A percentile compares a stretch with the other conserved stretches of the same genome.
These are phyloP conservation scores for Eristalis intricaria DNA, from an alignment of 2,888 invertebrate genomes.

Conservation along the genomic window DNA sequence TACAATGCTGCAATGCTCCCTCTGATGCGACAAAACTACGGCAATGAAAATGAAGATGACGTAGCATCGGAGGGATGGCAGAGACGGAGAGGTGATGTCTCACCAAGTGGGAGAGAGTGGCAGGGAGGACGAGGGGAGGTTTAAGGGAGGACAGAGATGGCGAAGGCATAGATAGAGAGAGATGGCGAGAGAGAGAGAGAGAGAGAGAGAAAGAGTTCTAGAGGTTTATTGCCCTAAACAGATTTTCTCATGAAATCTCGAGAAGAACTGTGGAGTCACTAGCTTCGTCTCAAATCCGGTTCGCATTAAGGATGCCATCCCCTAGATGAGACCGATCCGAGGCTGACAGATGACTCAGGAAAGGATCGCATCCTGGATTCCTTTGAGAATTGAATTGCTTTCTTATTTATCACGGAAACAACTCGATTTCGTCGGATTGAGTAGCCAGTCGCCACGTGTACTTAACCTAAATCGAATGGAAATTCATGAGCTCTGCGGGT, in stretches of 20 bases:
- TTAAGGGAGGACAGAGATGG: no score
- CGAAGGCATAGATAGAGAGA: no score
- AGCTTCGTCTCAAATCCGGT: background rate
- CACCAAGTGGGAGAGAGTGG: no score
- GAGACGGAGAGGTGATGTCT: no score
- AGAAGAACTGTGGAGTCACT: background rate
- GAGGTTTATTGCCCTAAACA: background rate
- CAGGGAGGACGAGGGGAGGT: no score
- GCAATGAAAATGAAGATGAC: no score
- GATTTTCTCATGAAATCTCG: background rate
- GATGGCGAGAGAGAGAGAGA: no score
- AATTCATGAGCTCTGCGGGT: background rate
- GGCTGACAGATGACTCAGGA: background rate
- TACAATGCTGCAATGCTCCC: no score
- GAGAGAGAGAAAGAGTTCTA: no score
- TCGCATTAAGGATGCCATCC: constrained; percentile 7
- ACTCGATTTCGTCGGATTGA: background rate
- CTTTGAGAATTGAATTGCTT: constrained; percentile 7
- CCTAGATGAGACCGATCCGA: background rate
- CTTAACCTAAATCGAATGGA: background rate
- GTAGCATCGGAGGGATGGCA: no score
- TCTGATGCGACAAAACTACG: no score
- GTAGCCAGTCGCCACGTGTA: background rate
- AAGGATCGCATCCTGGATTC: constrained; percentile 5
- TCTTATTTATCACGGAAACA: constrained; percentile 7